Evolutionary conservation across 2,113 vertebrate species (phyloP).

Genomic region (Vimba vimba): DNA sequence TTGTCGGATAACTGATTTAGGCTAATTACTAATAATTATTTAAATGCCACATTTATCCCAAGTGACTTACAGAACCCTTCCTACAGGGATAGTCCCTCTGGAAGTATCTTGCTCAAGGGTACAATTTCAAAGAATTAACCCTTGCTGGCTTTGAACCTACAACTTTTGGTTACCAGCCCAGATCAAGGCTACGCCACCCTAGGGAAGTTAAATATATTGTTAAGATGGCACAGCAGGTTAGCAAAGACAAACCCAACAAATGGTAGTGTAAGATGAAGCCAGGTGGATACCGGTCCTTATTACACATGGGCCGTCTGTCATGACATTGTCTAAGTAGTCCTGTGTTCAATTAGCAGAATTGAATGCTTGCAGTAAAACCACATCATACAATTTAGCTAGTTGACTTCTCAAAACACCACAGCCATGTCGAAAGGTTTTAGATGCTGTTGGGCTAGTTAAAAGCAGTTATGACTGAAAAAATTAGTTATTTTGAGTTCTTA

Average conservation of each 20-base stretch:
- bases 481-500: neutral
- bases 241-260: neutral
- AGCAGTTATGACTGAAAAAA: neutral
- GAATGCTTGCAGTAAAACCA: neutral
- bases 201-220: neutral
- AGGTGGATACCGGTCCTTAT: conserved; percentile 30
- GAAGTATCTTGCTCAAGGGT: neutral
- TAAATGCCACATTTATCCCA: neutral
- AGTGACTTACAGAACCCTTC: neutral
- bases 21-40: neutral
- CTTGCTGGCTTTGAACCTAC: neutral
- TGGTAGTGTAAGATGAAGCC: conserved; percentile 43
- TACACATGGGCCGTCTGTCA: conserved; percentile 26
- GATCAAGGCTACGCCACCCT: conserved; percentile 10
- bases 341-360: conserved; percentile 6
- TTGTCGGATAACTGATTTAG: neutral
- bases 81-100: neutral
- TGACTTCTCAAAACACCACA: neutral
- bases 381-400: neutral
- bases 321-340: neutral
- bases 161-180: neutral
- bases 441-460: neutral
- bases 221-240: conserved; percentile 33
- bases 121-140: neutral
- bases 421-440: neutral